These are phyloP conservation scores for Druon quercuslanigerum DNA, from an alignment of 1,140 invertebrate species.

Conservation along the genomic window DNA sequence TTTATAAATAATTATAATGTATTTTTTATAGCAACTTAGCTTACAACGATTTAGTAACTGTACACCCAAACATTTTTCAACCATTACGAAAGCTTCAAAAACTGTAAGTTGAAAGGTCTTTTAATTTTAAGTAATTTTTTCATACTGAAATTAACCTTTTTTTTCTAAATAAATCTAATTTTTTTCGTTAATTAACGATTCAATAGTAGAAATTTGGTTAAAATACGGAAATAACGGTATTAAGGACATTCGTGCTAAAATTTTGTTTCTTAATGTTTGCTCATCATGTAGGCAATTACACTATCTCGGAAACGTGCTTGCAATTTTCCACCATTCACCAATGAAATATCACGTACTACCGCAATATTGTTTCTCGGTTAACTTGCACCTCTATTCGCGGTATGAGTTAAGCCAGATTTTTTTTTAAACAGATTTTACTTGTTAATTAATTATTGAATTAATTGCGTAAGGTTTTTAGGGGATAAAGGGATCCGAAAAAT, in stretches of 20 bases:
- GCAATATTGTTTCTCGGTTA: slow-evolving; percentile 9
- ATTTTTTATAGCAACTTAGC: slow-evolving; percentile 71
- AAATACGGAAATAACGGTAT: slow-evolving; percentile 14
- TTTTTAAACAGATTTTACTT: no score
- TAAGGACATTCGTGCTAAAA: not conserved
- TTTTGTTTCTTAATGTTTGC: not conserved
- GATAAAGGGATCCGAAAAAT: no score
- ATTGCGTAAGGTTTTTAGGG: no score
- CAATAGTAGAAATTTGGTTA: no score
- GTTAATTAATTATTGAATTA: no score
- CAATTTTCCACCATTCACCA: slow-evolving; percentile 5
- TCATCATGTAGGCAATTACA: not conserved
- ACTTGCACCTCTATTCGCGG: no score
- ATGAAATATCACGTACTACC: slow-evolving; percentile 34
- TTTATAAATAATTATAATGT: not conserved
- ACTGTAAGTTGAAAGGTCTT: slow-evolving; percentile 62
- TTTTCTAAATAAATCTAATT: no score
- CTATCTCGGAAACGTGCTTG: not conserved
- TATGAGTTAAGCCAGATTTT: no score
- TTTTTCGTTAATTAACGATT: no score
- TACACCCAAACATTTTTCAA: slow-evolving; percentile 59
- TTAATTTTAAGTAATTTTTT: no score
- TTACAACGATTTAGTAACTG: slow-evolving; percentile 57
- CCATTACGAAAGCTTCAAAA: slow-evolving; percentile 59
- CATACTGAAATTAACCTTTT: no score